Evolutionary conservation across 2,113 vertebrate genomes (phyloP).

Genomic region (Megalops atlanticus): DNA sequence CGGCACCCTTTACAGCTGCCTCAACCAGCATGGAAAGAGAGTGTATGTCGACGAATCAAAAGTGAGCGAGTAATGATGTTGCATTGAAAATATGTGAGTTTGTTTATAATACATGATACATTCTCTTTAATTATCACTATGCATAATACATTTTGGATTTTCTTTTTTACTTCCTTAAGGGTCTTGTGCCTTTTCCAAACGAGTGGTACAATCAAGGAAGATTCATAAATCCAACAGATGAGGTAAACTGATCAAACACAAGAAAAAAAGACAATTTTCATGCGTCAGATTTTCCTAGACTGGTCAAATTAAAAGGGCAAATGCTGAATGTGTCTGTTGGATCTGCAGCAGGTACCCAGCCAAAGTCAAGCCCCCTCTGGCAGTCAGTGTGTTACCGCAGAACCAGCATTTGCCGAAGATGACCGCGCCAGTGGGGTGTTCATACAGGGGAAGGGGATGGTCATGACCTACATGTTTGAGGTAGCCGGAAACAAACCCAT

Average conservation of each 20-base stretch:
- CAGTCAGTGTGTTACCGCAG: conserved; percentile 11
- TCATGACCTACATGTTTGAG: conserved; percentile 68
- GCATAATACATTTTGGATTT: neutral
- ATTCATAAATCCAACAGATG: conserved; percentile 46
- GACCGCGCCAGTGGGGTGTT: conserved; percentile 50
- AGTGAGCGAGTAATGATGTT: conserved; percentile 30
- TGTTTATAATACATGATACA: neutral
- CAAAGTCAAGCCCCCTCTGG: conserved; percentile 24
- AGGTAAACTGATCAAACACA: conserved; percentile 33
- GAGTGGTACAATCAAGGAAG: conserved; percentile 56
- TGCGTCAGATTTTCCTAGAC: neutral
- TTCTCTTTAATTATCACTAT: neutral
- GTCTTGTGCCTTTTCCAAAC: conserved; percentile 57
- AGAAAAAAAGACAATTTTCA: neutral
- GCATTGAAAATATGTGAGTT: neutral
- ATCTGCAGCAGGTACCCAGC: conserved; percentile 23
- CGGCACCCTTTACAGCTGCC: conserved; percentile 62
- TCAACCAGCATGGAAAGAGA: conserved; percentile 55
- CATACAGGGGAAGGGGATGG: conserved; percentile 62
- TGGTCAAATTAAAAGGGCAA: neutral
- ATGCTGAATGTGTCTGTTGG: neutral
- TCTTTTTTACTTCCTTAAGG: conserved; percentile 38
- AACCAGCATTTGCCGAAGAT: conserved; percentile 47
- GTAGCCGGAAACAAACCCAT: conserved; percentile 36
- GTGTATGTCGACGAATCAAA: conserved; percentile 63